Base-by-base conservation (phyloP, 2,797 vertebrate species). In the Falco berigora region DNA sequence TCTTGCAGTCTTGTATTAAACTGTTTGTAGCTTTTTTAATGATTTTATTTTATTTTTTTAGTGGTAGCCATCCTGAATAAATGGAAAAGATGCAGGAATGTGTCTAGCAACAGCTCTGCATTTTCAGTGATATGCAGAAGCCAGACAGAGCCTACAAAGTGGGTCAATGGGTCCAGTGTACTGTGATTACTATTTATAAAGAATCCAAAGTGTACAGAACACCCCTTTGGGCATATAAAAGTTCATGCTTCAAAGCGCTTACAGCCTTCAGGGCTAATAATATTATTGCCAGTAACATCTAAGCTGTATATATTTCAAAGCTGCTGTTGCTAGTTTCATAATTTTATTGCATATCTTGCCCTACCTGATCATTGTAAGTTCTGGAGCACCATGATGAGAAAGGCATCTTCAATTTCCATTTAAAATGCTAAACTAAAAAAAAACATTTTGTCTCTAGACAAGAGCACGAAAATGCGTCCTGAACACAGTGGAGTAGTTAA, bases 251-350 rank as follows among this genome's bases (percentile, higher is more conserved):
- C 93, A 86, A 86, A 95, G 88, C 90, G 66, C 44, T 92, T 92
- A 49, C 66, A 94, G 88, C 80, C 93, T 90, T 90, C 83, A 61
- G 94, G 90, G 82, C 83, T 96, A 76, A 93, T 95, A 77, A 87
- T 93, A 56, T 78, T 93, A 81, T 67, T 90, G 71, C 83, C 80
- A 89, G 76, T 72, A 90, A 80, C 76, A 92, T 93, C 94, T 92
- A 91, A 95, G 88, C 94, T 91, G 55, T 84, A 62, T 84, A 52
- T 94, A 86, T 95, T 94, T 97, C 94, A 95, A 95, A 96, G 90
- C 95, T 92, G 53, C 91, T 75, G 76, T 91, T 92, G 62, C 93
- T 75, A 20, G 82, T 90, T 94, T 78, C 69, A 49, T 86, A 49
- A 82, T 88, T 93, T 88, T 79, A 79, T 61, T 90, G 76, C 40